phyloP scores from a whole-genome alignment of 2,113 vertebrate species.

The Ceuthmochares aereus region DNA sequence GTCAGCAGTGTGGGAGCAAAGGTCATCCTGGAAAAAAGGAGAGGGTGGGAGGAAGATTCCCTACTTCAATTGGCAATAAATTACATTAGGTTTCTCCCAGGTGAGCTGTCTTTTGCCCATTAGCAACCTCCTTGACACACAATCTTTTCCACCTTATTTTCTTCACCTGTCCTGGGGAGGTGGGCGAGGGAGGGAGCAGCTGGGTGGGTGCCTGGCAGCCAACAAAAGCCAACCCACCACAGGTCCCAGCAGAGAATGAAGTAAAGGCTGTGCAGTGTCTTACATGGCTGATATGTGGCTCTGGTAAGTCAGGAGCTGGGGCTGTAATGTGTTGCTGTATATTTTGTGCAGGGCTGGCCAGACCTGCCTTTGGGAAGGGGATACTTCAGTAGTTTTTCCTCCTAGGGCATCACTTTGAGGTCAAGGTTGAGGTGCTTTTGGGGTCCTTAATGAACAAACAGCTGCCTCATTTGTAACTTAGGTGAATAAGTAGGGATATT shows the following conservation, averaged over 20 bases:
- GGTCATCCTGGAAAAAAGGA: background rate
- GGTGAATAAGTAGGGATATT: background rate
- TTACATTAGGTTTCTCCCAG: background rate
- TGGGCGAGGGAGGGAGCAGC: accelerated
- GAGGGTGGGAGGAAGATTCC: background rate
- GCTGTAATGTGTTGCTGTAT: background rate
- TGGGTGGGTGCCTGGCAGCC: background rate
- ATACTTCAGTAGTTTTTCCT: background rate
- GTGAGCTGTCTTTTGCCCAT: background rate
- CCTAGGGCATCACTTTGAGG: background rate
- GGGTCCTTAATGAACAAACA: background rate
- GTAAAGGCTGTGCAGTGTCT: accelerated
- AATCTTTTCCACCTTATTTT: background rate
- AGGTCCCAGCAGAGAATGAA: background rate
- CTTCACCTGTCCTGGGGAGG: background rate
- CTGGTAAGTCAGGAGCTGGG: accelerated
- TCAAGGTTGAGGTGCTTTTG: background rate
- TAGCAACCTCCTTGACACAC: background rate
- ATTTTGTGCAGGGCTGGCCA: background rate
- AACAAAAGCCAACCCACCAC: accelerated
- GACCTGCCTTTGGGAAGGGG: background rate
- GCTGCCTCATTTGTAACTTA: background rate
- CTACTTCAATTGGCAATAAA: background rate
- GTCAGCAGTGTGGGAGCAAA: background rate
- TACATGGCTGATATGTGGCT: accelerated